These are phyloP conservation scores for Oscheius sp. DNA, from an alignment of 2,888 invertebrate species.

Conservation along the genomic window DNA sequence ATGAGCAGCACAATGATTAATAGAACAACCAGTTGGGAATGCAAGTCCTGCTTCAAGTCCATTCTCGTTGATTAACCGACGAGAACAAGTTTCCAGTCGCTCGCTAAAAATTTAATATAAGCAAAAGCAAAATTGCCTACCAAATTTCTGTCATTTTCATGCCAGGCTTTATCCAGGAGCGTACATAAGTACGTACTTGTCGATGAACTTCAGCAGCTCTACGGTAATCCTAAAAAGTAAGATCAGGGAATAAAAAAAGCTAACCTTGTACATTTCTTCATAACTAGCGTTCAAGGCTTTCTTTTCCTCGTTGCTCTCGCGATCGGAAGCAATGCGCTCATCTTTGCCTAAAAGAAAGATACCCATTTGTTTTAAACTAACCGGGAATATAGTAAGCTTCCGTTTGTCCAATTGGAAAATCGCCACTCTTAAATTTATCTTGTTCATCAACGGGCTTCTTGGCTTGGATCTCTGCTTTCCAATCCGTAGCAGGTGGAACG, in stretches of 20 bases:
- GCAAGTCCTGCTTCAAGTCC: constrained; percentile 86
- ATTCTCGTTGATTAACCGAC: constrained; percentile 90
- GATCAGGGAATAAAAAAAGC: neutral
- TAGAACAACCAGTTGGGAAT: constrained; percentile 97
- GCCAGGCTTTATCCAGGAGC: constrained; percentile 92
- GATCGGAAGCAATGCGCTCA: constrained; percentile 65
- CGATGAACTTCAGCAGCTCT: constrained; percentile 97
- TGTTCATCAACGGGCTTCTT: constrained; percentile 78
- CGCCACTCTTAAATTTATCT: constrained; percentile 77
- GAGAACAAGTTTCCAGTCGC: constrained; percentile 88
- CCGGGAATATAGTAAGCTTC: constrained; percentile 45
- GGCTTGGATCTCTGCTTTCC: constrained; percentile 56
- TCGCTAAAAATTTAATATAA: constrained; percentile 75
- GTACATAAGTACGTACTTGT: constrained; percentile 91
- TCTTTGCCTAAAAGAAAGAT: constrained; percentile 55
- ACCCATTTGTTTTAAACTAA: neutral
- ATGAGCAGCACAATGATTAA: constrained; percentile 98
- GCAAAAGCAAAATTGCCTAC: constrained; percentile 62
- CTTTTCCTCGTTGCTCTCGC: constrained; percentile 76
- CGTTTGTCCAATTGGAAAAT: constrained; percentile 81
- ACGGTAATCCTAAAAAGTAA: constrained; percentile 72
- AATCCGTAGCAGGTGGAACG: constrained; percentile 26
- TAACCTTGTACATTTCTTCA: constrained; percentile 84
- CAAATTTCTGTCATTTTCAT: constrained; percentile 99
- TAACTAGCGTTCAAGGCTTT: constrained; percentile 88